Percentiles rank a stretch among this genome's conserved stretches.
These are phyloP conservation scores for Steinernema khuongi DNA, from an alignment of 1,140 invertebrate genomes.

Conservation along the genomic window DNA sequence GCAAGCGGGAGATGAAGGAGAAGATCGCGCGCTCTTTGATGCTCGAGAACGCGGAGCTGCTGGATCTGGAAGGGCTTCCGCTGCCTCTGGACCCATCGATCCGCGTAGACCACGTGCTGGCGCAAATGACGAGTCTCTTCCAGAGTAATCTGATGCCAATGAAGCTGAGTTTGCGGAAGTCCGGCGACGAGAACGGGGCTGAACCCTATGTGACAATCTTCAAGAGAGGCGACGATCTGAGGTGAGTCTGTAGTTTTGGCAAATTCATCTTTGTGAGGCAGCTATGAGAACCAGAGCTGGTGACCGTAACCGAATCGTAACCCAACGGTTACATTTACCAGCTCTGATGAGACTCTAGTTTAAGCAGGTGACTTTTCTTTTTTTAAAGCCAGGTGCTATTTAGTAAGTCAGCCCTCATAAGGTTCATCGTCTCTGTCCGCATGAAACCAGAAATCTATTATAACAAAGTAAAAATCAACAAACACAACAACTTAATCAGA, in stretches of 20 bases:
- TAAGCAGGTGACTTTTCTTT: no score
- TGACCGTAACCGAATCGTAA: no score
- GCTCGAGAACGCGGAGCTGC: constrained; percentile 74
- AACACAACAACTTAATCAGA: no score
- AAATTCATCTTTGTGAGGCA: no score
- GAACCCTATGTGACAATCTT: constrained; percentile 83
- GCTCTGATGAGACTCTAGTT: no score
- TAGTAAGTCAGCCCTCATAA: no score
- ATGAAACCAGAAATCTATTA: no score
- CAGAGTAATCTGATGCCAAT: constrained; percentile 97
- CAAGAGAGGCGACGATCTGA: constrained; percentile 94
- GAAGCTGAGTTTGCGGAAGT: constrained; percentile 74
- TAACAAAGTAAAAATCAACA: no score
- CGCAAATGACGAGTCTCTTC: constrained; percentile 79
- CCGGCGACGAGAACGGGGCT: constrained; percentile 17
- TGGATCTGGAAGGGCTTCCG: constrained; percentile 82
- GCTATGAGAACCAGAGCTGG: no score
- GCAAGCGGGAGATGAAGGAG: constrained; percentile 81
- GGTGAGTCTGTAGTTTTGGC: constrained; percentile 30
- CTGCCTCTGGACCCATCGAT: constrained; percentile 83
- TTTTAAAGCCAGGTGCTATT: no score
- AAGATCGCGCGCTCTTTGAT: constrained; percentile 30
- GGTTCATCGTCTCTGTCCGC: no score
- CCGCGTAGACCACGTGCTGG: constrained; percentile 67
- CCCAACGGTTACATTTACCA: no score